Conservation (phyloP, 2,888 invertebrate species). For the Drepana falcataria region DNA sequence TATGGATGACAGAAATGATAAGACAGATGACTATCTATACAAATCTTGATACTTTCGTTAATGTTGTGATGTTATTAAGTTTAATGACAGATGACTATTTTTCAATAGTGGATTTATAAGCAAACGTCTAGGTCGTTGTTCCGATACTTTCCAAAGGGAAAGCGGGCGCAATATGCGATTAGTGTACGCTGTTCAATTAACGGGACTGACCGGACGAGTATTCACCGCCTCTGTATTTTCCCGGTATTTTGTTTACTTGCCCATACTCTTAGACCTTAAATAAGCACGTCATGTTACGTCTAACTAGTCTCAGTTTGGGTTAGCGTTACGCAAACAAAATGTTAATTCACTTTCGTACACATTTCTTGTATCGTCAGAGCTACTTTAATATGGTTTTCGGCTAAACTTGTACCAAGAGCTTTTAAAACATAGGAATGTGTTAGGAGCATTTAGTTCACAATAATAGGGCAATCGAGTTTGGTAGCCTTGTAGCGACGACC, state of each 20-base stretch:
- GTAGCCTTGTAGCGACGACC: not conserved
- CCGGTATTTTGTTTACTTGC: not conserved
- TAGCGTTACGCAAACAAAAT: not conserved
- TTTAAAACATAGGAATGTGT: not conserved
- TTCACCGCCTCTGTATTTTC: slow-evolving; percentile 3
- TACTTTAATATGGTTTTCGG: not conserved
- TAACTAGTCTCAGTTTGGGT: not conserved
- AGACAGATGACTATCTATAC: too few relatives aligned
- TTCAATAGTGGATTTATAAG: slow-evolving; percentile 20
- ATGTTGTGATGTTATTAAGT: not conserved
- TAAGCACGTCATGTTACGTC: not conserved
- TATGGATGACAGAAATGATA: too few relatives aligned
- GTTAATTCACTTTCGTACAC: not conserved
- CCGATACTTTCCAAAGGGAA: slow-evolving; percentile 69
- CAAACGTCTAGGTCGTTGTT: slow-evolving; percentile 35
- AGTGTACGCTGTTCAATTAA: slow-evolving; percentile 62
- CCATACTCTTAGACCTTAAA: not conserved
- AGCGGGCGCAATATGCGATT: slow-evolving; percentile 61
- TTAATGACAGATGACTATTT: not conserved
- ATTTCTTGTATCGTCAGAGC: not conserved
- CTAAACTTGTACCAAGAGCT: not conserved
- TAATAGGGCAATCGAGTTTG: not conserved
- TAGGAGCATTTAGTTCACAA: not conserved
- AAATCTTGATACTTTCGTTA: too few relatives aligned
- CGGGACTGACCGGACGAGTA: slow-evolving; percentile 49